Base-by-base conservation (phyloP, 2,113 vertebrate species). In the Rutilus rutilus region DNA sequence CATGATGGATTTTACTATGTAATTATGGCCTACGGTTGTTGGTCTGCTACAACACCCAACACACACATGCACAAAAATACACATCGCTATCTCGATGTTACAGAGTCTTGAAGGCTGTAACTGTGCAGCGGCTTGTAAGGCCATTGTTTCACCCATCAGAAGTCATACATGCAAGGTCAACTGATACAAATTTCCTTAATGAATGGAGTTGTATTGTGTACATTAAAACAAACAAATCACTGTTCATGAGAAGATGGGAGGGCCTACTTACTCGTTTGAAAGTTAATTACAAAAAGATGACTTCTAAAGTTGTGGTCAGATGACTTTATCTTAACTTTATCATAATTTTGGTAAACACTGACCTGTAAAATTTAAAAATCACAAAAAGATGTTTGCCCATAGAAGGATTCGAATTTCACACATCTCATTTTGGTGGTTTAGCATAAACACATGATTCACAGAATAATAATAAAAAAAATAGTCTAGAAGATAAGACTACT, bases 1-100 rank as follows among this genome's bases (percentile, higher is more conserved):
- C 81, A 52, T 64, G 85, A 85, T 42, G 79, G 64, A 81, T 88
- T 89, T 71, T 64, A n/a, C 84, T 62, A 69, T 23, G 47, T 57
- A 87, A 83, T 83, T 82, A 75, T 73, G 23, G 50, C 83, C 69
- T 67, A 36, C 4, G 30, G 62, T n/a, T 64, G 47, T 73, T 86
- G 60, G 65, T 62, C 10, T 45, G 78, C 2, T 25, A 69, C 47
- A 57, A 80, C 47, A 76, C 25, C 0, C 54, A 30, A 21, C 33
- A 62, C 65, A 57, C 65, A 83, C 14, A 47, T 47, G 36, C 25
- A 45, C 17, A 42, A 33, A 84, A 17, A 85, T 30, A 85, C 52
- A 78, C 73, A 78, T 33, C 4, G 3, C 65, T 73, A 57, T 73
- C 33, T 45, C 25, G 1, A 15, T 19, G 47, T 45, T 59, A 42